phyloP scores from a whole-genome alignment of 2,797 vertebrate species.

The Podarcis lilfordi region DNA sequence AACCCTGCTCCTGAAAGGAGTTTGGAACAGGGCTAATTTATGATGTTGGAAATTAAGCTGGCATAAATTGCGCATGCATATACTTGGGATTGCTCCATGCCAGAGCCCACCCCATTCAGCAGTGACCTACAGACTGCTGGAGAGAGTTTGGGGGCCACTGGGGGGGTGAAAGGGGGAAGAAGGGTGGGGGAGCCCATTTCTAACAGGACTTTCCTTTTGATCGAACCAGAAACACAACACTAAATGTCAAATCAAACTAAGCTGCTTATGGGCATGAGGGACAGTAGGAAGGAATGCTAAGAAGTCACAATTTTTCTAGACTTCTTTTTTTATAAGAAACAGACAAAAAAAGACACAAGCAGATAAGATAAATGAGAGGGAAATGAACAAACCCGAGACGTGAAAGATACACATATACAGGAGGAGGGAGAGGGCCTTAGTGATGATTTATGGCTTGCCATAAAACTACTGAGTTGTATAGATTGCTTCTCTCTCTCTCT shows the following conservation, averaged over 20 bases:
- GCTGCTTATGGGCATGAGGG: neutral
- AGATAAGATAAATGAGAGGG: slow-evolving; percentile 26
- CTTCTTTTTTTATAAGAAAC: neutral
- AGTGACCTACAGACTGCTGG: too few species aligned
- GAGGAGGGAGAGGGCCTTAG: slow-evolving; percentile 19
- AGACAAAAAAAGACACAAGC: neutral
- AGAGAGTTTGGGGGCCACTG: too few species aligned
- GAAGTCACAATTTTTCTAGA: neutral
- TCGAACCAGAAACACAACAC: neutral
- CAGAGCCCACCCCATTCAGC: too few species aligned
- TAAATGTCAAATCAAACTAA: neutral
- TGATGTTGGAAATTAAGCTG: too few species aligned
- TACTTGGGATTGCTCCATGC: too few species aligned
- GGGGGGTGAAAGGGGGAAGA: neutral
- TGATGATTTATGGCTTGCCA: slow-evolving; percentile 26
- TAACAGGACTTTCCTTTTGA: neutral
- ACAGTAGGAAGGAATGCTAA: neutral
- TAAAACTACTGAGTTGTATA: slow-evolving; percentile 35
- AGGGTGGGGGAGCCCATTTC: neutral
- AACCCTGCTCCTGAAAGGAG: too few species aligned
- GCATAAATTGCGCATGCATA: too few species aligned
- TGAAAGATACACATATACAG: slow-evolving; percentile 28
- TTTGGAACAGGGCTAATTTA: too few species aligned
- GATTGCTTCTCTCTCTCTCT: slow-evolving; percentile 27
- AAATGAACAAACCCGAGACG: neutral